phyloP scores from a whole-genome alignment of 2,113 vertebrate genomes.

The Leptobrachium ailaonicum region DNA sequence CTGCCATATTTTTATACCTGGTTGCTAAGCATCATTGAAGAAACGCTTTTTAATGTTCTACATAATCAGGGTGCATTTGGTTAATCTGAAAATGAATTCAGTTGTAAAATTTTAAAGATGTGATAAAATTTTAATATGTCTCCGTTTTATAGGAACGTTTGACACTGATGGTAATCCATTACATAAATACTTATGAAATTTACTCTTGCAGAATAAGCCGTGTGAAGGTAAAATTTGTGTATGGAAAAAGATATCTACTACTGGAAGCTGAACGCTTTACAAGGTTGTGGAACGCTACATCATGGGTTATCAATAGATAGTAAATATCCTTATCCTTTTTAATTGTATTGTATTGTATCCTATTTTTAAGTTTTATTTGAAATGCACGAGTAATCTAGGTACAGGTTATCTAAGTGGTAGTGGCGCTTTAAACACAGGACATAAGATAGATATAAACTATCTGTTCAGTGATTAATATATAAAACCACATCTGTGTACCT shows the following conservation, averaged over 20 bases:
- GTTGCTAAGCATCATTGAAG: constrained; percentile 37
- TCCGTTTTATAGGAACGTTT: constrained; percentile 46
- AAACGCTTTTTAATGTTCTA: constrained; percentile 46
- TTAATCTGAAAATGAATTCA: constrained; percentile 46
- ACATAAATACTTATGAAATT: constrained; percentile 40
- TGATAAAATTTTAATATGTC: constrained; percentile 47
- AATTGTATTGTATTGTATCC: too few species aligned
- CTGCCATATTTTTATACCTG: constrained; percentile 45
- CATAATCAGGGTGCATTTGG: constrained; percentile 46
- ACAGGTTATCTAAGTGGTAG: too few species aligned
- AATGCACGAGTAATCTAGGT: too few species aligned
- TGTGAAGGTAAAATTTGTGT: constrained; percentile 9
- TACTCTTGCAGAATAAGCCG: constrained; percentile 15
- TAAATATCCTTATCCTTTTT: too few species aligned
- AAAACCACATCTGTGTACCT: too few species aligned
- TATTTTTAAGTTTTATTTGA: too few species aligned
- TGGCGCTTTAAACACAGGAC: too few species aligned
- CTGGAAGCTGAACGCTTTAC: not conserved
- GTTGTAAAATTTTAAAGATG: constrained; percentile 48
- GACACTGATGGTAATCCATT: constrained; percentile 39
- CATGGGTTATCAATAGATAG: too few species aligned
- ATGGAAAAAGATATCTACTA: constrained; percentile 1
- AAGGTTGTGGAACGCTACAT: too few species aligned
- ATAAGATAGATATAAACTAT: too few species aligned
- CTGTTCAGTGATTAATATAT: too few species aligned